Conservation (phyloP, 1,140 invertebrate species). For the Heliconius melpomene region DNA sequence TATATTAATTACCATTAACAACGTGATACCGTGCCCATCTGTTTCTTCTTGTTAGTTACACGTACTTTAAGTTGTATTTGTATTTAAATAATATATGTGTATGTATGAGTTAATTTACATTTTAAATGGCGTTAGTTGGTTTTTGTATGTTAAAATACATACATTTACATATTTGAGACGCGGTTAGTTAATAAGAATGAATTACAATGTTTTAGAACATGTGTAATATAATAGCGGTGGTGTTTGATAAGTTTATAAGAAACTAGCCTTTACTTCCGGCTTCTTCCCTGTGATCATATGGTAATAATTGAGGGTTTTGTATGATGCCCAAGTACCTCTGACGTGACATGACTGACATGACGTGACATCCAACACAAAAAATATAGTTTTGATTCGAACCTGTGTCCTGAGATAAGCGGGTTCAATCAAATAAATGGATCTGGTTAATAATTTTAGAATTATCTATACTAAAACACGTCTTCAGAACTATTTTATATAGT, state of each 20-base stretch:
- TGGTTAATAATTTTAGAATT: too few species aligned
- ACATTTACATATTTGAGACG: not conserved
- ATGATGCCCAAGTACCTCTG: too few species aligned
- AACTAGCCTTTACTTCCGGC: too few species aligned
- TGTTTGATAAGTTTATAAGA: not conserved
- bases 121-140: not conserved
- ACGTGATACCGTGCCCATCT: slow-evolving; percentile 5
- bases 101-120: slow-evolving; percentile 6
- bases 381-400: too few species aligned
- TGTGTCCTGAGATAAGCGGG: too few species aligned
- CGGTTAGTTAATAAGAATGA: not conserved
- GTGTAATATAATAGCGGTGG: not conserved
- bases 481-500: too few species aligned
- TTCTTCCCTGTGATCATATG: too few species aligned
- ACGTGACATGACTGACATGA: too few species aligned
- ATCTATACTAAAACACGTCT: too few species aligned
- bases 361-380: too few species aligned
- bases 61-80: not conserved
- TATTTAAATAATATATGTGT: not conserved
- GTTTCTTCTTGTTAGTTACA: slow-evolving; percentile 7
- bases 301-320: too few species aligned
- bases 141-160: not conserved
- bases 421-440: too few species aligned
- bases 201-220: not conserved
- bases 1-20: slow-evolving; percentile 13